These are phyloP conservation scores for Gymnoscelis rufifasciata DNA, from an alignment of 2,888 invertebrate genomes.

Conservation along the genomic window DNA sequence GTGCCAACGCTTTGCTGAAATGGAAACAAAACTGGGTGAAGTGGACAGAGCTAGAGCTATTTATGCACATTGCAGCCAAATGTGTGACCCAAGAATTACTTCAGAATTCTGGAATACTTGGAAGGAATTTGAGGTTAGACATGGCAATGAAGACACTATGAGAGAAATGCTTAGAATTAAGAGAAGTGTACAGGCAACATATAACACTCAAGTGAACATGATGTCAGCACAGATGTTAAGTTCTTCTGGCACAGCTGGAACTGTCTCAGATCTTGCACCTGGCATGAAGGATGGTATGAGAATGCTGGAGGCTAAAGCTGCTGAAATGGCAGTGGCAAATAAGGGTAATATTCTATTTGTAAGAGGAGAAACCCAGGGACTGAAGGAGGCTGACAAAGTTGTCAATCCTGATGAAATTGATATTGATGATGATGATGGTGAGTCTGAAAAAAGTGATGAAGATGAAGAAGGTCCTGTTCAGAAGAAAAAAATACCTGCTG, in stretches of 20 bases:
- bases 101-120: conserved; percentile 98
- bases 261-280: conserved; percentile 85
- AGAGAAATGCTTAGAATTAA: conserved; percentile 99
- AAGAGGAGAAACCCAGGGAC: conserved; percentile 90
- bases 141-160: conserved; percentile 99
- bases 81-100: conserved; percentile 98
- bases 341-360: conserved; percentile 89
- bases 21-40: conserved; percentile 99
- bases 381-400: conserved; percentile 82
- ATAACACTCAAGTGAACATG: conserved; percentile 99
- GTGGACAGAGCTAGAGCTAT: conserved; percentile 98
- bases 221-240: conserved; percentile 99
- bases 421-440: conserved; percentile 84
- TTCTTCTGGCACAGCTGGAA: conserved; percentile 83
- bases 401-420: conserved; percentile 93
- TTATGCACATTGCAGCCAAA: conserved; percentile 98
- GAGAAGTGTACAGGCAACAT: conserved; percentile 97
- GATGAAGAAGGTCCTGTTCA: conserved; percentile 85
- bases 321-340: conserved; percentile 80
- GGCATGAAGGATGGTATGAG: conserved; percentile 93
- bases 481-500: conserved; percentile 90
- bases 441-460: conserved; percentile 80
- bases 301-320: conserved; percentile 90
- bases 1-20: conserved; percentile 97
- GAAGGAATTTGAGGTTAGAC: conserved; percentile 99